Conservation (phyloP, 2,888 invertebrate species). For the Cinara cedri region DNA sequence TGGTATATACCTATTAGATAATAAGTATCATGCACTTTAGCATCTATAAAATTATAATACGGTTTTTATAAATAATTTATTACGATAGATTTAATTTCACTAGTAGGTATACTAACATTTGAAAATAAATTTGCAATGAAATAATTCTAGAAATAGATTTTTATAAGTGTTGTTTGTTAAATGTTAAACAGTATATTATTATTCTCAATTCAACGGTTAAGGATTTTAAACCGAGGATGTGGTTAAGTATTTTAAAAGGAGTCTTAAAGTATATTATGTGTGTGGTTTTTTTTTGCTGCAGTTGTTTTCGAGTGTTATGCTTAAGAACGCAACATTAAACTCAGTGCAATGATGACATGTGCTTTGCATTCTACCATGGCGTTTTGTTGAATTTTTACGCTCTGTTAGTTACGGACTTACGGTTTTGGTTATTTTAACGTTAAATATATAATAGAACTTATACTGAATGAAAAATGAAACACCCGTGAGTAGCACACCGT, state of each 20-base stretch:
- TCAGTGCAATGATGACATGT: neutral
- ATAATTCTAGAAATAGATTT: too few relatives aligned
- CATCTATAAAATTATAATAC: too few relatives aligned
- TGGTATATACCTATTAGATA: too few relatives aligned
- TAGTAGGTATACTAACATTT: too few relatives aligned
- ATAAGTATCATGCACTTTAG: too few relatives aligned
- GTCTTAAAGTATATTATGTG: too few relatives aligned
- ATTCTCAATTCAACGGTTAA: neutral
- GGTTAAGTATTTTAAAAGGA: neutral
- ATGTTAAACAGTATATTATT: neutral
- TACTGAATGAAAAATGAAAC: neutral
- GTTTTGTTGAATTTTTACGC: neutral
- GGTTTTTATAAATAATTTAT: too few relatives aligned
- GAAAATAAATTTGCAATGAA: too few relatives aligned
- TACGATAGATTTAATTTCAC: too few relatives aligned
- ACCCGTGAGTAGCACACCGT: too few relatives aligned
- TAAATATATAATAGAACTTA: neutral
- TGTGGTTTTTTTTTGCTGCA: neutral
- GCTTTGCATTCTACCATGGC: neutral
- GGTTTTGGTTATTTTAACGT: neutral
- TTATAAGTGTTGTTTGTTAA: neutral
- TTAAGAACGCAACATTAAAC: slow-evolving; percentile 11
- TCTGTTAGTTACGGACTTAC: neutral
- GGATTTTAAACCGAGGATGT: neutral
- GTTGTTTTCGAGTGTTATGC: neutral